These are phyloP conservation scores for Scomber scombrus DNA, from an alignment of 2,113 vertebrate species.

Conservation along the genomic window DNA sequence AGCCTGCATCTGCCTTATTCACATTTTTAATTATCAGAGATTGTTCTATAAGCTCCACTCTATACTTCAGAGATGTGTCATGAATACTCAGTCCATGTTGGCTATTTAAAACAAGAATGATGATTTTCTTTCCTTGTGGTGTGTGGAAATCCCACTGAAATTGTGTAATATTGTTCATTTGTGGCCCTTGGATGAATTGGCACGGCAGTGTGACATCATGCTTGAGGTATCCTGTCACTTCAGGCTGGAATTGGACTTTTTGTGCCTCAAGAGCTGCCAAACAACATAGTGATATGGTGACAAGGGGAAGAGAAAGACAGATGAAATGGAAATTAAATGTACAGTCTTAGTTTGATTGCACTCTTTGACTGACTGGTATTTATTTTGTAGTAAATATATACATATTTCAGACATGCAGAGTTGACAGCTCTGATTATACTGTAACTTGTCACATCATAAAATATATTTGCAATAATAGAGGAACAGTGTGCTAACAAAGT, in stretches of 20 bases:
- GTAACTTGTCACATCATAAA: too few species aligned
- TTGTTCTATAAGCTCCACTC: constrained; percentile 53
- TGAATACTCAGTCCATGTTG: background rate
- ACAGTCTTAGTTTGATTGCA: background rate
- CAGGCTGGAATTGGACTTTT: background rate
- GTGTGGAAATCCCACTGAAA: constrained; percentile 73
- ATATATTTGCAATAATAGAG: background rate
- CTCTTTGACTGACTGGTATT: background rate
- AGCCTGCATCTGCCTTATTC: constrained; percentile 75
- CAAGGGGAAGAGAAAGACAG: background rate
- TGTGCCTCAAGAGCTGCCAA: constrained; percentile 62
- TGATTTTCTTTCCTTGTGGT: background rate
- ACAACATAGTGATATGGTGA: background rate
- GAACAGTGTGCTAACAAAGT: background rate
- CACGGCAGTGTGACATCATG: constrained; percentile 77
- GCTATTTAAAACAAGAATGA: constrained; percentile 65
- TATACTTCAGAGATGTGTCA: constrained; percentile 34
- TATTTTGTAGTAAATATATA: background rate
- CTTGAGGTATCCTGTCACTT: constrained; percentile 75
- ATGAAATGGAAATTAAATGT: too few species aligned
- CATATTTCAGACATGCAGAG: background rate
- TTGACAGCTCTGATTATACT: background rate
- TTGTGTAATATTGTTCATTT: fast-evolving
- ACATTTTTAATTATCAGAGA: constrained; percentile 77
- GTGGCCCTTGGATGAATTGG: background rate